Conservation (phyloP, 2,888 invertebrate species). For the Laspeyria flexula region DNA sequence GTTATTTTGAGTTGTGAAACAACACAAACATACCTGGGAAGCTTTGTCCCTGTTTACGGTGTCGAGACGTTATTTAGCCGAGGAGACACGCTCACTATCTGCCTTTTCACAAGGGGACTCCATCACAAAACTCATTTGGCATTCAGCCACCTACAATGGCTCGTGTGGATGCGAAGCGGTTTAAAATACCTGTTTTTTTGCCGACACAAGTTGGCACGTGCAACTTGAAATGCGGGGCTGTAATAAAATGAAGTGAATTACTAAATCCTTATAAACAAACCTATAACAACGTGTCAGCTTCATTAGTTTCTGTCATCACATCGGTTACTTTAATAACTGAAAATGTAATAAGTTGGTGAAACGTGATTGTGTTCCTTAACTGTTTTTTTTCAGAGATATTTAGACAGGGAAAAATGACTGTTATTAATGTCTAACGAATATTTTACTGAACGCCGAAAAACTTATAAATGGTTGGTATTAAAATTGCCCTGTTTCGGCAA, state of each 20-base stretch:
- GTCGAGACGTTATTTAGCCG: slow-evolving; percentile 61
- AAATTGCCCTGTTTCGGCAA: slow-evolving; percentile 51
- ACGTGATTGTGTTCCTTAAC: slow-evolving; percentile 49
- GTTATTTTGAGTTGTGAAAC: slow-evolving; percentile 35
- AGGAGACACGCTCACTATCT: slow-evolving; percentile 70
- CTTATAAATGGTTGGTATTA: slow-evolving; percentile 55
- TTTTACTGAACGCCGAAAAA: slow-evolving; percentile 53
- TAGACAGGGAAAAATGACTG: slow-evolving; percentile 49
- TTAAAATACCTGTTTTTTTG: slow-evolving; percentile 79
- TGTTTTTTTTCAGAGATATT: slow-evolving; percentile 42
- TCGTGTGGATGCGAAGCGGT: slow-evolving; percentile 74
- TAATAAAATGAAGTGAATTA: slow-evolving; percentile 46
- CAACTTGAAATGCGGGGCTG: slow-evolving; percentile 57
- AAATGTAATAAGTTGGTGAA: slow-evolving; percentile 42
- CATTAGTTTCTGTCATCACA: slow-evolving; percentile 37
- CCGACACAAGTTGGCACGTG: slow-evolving; percentile 66
- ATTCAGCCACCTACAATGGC: slow-evolving; percentile 81
- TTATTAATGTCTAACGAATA: slow-evolving; percentile 56
- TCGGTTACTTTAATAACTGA: slow-evolving; percentile 34
- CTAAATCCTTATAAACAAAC: slow-evolving; percentile 28
- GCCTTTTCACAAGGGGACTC: slow-evolving; percentile 71
- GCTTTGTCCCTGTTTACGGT: slow-evolving; percentile 45
- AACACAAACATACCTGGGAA: slow-evolving; percentile 30
- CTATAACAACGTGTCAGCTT: slow-evolving; percentile 21
- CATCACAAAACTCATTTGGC: slow-evolving; percentile 85